phyloP scores from a whole-genome alignment of 2,888 invertebrate genomes.

The Cephus sareptanus region DNA sequence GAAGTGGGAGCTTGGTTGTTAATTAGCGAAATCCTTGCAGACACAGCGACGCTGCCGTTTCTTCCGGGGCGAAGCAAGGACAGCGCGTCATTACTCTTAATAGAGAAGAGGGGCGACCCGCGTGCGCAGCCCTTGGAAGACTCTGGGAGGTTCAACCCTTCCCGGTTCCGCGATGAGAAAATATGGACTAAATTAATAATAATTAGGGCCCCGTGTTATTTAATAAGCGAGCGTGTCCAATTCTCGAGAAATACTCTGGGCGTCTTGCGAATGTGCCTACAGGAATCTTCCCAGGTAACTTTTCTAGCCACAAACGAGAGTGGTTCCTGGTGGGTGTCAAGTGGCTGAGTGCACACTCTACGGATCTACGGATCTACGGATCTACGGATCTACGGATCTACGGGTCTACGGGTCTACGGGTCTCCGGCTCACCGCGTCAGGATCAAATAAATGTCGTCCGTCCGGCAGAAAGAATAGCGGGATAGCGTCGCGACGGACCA shows the following conservation, averaged over 20 bases:
- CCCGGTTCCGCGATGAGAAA: slow-evolving; percentile 17
- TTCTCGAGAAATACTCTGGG: no score
- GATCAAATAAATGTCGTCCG: no score
- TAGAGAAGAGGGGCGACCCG: slow-evolving; percentile 11
- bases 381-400: no score
- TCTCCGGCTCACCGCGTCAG: no score
- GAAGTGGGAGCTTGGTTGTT: background rate
- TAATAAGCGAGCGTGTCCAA: slow-evolving; percentile 36
- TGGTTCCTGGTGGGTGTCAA: no score
- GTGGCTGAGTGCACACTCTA: no score
- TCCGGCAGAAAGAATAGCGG: slow-evolving; percentile 31
- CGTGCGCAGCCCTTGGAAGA: no score
- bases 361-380: no score
- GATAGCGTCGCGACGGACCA: no score
- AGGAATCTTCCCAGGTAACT: no score
- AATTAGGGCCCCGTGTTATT: slow-evolving; percentile 46
- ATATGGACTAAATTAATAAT: slow-evolving; percentile 41
- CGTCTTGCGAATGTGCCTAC: background rate
- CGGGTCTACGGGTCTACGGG: no score
- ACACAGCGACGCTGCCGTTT: background rate
- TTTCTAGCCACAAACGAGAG: no score
- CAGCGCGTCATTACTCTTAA: slow-evolving; percentile 27
- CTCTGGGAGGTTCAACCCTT: slow-evolving; percentile 26
- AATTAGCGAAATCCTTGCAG: slow-evolving; percentile 6
- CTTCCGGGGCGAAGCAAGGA: slow-evolving; percentile 9